These are phyloP conservation scores for Phortica okadai DNA, from an alignment of 2,888 invertebrate species.

Conservation along the genomic window DNA sequence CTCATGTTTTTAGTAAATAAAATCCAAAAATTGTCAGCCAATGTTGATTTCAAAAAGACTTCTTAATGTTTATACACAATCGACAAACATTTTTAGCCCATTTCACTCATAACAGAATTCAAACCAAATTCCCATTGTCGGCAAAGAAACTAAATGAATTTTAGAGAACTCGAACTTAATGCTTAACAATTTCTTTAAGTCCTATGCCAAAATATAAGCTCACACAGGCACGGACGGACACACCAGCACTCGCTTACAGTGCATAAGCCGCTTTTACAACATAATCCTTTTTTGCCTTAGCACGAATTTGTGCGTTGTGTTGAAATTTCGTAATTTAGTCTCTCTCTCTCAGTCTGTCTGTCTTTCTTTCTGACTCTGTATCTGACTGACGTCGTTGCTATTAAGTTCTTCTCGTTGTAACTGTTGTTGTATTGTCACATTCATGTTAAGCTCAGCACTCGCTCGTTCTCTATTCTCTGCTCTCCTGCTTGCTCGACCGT, in stretches of 20 bases:
- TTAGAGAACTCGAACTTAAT: slow-evolving; percentile 46
- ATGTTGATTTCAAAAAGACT: too few relatives aligned
- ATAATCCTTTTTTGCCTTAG: slow-evolving; percentile 55
- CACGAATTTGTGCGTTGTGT: slow-evolving; percentile 36
- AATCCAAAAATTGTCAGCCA: too few relatives aligned
- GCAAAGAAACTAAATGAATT: slow-evolving; percentile 49
- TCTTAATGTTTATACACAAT: too few relatives aligned
- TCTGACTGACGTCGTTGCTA: slow-evolving; percentile 33
- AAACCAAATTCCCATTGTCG: not conserved
- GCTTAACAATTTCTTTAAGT: slow-evolving; percentile 35
- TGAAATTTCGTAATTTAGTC: not conserved
- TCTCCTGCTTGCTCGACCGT: not conserved
- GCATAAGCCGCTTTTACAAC: slow-evolving; percentile 41
- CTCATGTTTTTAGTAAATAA: too few relatives aligned
- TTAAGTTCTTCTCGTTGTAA: not conserved
- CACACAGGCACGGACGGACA: slow-evolving; percentile 31
- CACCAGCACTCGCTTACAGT: slow-evolving; percentile 23
- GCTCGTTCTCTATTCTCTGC: not conserved
- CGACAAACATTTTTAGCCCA: too few relatives aligned
- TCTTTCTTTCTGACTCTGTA: slow-evolving; percentile 36
- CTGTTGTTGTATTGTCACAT: not conserved
- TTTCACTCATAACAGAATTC: too few relatives aligned
- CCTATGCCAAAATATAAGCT: slow-evolving; percentile 39
- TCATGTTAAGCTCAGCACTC: not conserved
- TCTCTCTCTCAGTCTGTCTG: not conserved